Evolutionary conservation across 2,888 invertebrate species (phyloP), one percentile per base, ranked within the genome.

Genomic region (Epicampocera succincta): DNA sequence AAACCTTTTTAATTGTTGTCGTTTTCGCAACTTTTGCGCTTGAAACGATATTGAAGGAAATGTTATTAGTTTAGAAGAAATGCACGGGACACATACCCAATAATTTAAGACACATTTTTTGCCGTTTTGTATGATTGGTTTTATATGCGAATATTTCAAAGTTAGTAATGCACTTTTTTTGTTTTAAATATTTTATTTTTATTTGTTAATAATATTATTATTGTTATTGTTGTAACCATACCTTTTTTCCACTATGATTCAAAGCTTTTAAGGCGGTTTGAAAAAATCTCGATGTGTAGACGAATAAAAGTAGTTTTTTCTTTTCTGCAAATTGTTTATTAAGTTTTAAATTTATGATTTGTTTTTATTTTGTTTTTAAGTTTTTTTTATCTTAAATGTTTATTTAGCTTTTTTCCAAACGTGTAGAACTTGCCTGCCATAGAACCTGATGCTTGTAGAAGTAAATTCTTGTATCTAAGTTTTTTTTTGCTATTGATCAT

Each of bases 281-380:
- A 50, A 25, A 52, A 61, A 63, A 13, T 60, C 29, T 44, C 11
- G 38, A 11, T 50, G 48, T 71, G 48, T 60, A 17, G 0, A 5
- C 12, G 17, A 48, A 38, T 48, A 48, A 13, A 71, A 54, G 68
- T 52, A 54, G 42, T 56, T 63, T 60, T 50, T 4, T 38, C 25
- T 44, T 65, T 54, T 13, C 61, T 46, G 68, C 21, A 60, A 61
- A 54, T 65, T 63, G 40, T 60, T 73, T 66, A 80, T 63, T 48
- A 69, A 71, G 40, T 79, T 73, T 72, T 12, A 65, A 29, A 71
- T 52, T 60, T 74, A 54, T 74, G 44, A 46, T 73, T 56, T 78
- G 50, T 61, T 72, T 61, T 77, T 61, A 63, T 42, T 48, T 11
- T 76, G 40, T 66, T 66, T 33, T 6, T 21, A 21, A 44, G 9